Evolutionary conservation across 1,140 invertebrate species (phyloP), one percentile per base, ranked within the genome.

Genomic region (Eriosoma lanigerum): DNA sequence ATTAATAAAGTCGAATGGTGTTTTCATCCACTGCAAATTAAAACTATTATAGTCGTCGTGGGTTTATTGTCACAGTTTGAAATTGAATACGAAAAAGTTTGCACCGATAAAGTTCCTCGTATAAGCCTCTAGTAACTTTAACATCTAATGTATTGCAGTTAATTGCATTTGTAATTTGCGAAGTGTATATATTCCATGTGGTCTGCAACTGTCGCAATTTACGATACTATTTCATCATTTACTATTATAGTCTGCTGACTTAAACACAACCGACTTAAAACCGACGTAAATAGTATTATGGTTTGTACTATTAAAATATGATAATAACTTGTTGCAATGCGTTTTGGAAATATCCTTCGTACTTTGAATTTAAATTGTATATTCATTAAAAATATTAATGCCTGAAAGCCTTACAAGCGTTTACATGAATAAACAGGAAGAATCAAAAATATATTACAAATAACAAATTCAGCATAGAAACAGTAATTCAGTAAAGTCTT

Each of bases 151-250:
- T 10, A 10, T 21, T n/a, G 32, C 21, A 66, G 21, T 66, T 66
- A 66, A 66, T 66, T 66, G n/a, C 32, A 32, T 66, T 66, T 66
- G 19, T 66, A 66, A 44, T 66, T 66, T 66, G 10, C 12, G 32
- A 38, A 66, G 29, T 21, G 32, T 5, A 10, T 17, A 8, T 38
- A 38, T n/a, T n/a, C n/a, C n/a, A n/a, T 21, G 8, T n/a, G 60
- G 24, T 32, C 29, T 9, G 5, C 15, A 64, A 32, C 60, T 29
- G 29, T 64, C 29, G 17, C 10, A 15, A 10, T 62, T 62, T 32
- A 3, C 19, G 2, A 62, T 62, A 32, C 17, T 62, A 62, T 19
- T 64, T 64, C 9, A 29, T 64, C 60, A 15, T 64, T 64, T 17
- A 32, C 29, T 64, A 38, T 38, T 38, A 38, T 4, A 38, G 32